phyloP scores from a whole-genome alignment of 2,888 invertebrate genomes.

The Hemithea aestivaria region DNA sequence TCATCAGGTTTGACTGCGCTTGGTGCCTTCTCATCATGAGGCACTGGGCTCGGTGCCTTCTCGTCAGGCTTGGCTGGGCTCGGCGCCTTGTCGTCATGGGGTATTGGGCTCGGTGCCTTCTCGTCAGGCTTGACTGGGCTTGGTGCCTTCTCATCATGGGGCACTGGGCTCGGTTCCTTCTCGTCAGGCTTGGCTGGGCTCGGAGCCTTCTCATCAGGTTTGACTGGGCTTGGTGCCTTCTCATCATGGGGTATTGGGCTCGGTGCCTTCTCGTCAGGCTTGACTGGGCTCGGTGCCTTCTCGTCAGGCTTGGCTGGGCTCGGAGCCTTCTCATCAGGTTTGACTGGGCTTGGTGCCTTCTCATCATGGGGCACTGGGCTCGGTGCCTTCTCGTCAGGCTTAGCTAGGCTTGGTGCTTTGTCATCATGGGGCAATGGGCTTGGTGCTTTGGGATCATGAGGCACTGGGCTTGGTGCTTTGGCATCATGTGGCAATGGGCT shows the following conservation, averaged over 20 bases:
- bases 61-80: constrained; percentile 2
- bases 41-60: neutral
- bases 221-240: constrained; percentile 1
- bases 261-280: constrained; percentile 10
- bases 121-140: no score
- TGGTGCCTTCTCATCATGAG: constrained; percentile 2
- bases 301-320: constrained; percentile 10
- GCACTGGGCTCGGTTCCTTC: constrained; percentile 4
- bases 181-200: constrained; percentile 4
- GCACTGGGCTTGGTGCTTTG: no score
- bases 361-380: no score
- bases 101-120: no score
- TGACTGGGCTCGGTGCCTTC: constrained; percentile 13
- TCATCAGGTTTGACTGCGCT: neutral
- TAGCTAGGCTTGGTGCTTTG: no score
- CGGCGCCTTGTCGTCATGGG: constrained; percentile 3
- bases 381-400: no score
- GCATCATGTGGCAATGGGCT: no score
- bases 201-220: constrained; percentile 2
- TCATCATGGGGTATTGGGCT: constrained; percentile 7
- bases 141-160: constrained; percentile 3
- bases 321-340: no score
- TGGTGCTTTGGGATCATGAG: no score
- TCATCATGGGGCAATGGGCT: no score
- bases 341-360: no score